Conservation (phyloP, 2,797 vertebrate species). For the Erpetoichthys calabaricus region DNA sequence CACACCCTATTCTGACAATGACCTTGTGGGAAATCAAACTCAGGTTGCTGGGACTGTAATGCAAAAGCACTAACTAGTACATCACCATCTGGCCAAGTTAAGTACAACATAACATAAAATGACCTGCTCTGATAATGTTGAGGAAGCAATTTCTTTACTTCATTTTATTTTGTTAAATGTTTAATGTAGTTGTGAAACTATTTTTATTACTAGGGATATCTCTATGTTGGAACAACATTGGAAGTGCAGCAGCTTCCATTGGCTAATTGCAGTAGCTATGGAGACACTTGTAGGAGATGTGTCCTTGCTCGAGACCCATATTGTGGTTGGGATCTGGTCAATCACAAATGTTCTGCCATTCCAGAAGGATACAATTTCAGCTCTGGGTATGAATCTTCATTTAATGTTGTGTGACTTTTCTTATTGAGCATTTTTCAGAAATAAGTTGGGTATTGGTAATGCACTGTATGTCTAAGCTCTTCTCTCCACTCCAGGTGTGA, state of each 20-base stretch:
- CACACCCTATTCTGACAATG: too few species aligned
- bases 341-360: conserved; percentile 46
- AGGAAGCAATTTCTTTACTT: too few species aligned
- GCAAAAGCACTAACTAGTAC: too few species aligned
- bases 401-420: not conserved
- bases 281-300: conserved; percentile 55
- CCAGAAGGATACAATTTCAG: conserved; percentile 41
- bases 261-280: conserved; percentile 58
- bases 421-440: not conserved
- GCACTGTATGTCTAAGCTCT: too few species aligned
- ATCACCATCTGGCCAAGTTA: too few species aligned
- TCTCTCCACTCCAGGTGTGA: too few species aligned
- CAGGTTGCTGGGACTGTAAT: too few species aligned
- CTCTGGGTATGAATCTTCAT: conserved; percentile 25
- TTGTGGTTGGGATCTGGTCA: conserved; percentile 52
- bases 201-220: conserved; percentile 36
- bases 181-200: too few species aligned
- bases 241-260: conserved; percentile 53
- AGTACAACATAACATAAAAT: too few species aligned
- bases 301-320: conserved; percentile 53
- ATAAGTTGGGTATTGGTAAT: not conserved
- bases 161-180: not conserved
- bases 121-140: too few species aligned
- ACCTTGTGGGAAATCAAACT: too few species aligned
- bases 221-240: conserved; percentile 55